phyloP scores from a whole-genome alignment of 2,888 invertebrate genomes.

The Rhingia rostrata region DNA sequence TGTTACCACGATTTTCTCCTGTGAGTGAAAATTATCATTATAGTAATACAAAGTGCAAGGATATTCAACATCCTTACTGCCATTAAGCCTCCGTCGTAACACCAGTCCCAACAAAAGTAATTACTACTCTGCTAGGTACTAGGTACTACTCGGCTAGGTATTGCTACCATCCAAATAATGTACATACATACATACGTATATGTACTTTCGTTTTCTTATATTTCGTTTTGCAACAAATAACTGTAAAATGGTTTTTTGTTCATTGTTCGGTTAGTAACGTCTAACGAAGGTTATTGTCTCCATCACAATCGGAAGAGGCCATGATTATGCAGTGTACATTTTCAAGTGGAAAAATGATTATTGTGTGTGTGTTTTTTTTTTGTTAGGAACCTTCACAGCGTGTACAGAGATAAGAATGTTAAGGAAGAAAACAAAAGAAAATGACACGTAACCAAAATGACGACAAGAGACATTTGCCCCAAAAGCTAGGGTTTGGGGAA shows the following conservation, averaged over 20 bases:
- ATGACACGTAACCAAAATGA: conserved; percentile 5
- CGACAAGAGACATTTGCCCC: conserved; percentile 54
- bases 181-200: neutral
- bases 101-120: conserved; percentile 42
- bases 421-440: conserved; percentile 31
- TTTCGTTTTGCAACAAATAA: neutral
- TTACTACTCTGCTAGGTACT: conserved; percentile 33
- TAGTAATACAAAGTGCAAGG: conserved; percentile 1
- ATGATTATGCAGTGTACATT: conserved; percentile 67
- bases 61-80: neutral
- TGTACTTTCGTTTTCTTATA: conserved; percentile 35
- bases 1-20: conserved; percentile 8
- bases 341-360: conserved; percentile 60
- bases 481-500: conserved; percentile 59
- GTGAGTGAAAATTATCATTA: conserved; percentile 20
- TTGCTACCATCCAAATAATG: conserved; percentile 31
- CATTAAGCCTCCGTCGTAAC: neutral
- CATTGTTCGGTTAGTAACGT: conserved; percentile 17
- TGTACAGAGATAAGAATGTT: conserved; percentile 20
- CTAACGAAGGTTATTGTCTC: conserved; percentile 68
- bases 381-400: neutral
- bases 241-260: conserved; percentile 26
- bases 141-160: conserved; percentile 29
- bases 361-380: conserved; percentile 21
- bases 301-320: conserved; percentile 51